Conservation (phyloP, 1,140 invertebrate genomes). For the Chironomus striatipennis region DNA sequence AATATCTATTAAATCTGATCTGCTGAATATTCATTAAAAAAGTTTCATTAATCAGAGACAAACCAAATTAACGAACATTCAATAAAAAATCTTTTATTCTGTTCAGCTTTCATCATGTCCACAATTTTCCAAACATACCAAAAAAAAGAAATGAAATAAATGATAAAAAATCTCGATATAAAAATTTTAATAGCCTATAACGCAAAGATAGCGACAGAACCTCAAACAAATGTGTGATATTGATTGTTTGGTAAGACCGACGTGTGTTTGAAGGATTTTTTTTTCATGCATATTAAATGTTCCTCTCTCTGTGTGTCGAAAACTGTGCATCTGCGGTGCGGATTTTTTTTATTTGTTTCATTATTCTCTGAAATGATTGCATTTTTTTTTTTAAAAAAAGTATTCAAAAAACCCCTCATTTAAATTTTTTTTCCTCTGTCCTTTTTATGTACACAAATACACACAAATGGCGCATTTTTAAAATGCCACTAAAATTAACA, state of each 20-base stretch:
- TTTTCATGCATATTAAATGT: not conserved
- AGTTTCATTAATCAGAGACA: not conserved
- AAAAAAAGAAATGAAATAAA: not conserved
- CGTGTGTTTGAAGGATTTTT: not conserved
- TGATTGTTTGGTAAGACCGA: not conserved
- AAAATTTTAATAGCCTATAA: not conserved
- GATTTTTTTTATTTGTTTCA: not conserved
- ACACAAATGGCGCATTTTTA: not conserved
- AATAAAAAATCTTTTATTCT: not conserved
- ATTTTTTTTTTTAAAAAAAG: too few relatives aligned
- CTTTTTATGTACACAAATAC: not conserved
- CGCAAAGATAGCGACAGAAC: conserved; percentile 1
- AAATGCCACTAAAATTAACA: conserved; percentile 8
- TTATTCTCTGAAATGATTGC: not conserved
- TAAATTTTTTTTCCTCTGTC: too few relatives aligned
- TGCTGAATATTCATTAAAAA: too few relatives aligned
- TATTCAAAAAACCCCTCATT: too few relatives aligned
- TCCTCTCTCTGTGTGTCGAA: not conserved
- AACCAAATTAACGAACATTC: not conserved
- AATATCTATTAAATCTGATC: too few relatives aligned
- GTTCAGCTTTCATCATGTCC: not conserved
- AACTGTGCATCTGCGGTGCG: not conserved
- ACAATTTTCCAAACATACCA: too few relatives aligned
- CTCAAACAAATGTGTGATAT: conserved; percentile 2
- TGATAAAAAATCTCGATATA: not conserved